Base-by-base conservation (phyloP, 2,888 invertebrate genomes). In the Drosophila melanocephala region DNA sequence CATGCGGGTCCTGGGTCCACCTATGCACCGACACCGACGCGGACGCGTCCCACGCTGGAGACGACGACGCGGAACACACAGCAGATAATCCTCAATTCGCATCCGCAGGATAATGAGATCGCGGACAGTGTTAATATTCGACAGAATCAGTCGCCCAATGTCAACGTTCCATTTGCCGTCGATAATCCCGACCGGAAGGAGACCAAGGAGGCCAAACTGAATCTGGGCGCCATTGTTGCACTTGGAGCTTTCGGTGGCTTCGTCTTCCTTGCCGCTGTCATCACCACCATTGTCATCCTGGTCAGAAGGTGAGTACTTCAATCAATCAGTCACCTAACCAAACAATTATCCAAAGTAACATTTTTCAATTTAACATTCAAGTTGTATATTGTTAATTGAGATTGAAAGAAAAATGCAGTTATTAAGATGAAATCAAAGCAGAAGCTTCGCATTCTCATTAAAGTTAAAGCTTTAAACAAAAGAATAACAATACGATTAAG, bases 221-320 rank as follows among this genome's bases (percentile, higher is more conserved):
- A 97, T 93, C 94, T 97, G 68, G 97, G 97, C 63, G 97, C 97
- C 9, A 97, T 98, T 79, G 97, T 98, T 69, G 97, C 98, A 0
- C 94, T 98, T 22, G 97, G 97, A 3, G 97, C 97, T 12, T 98
- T 98, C 92, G 98, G 97, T n/a, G 97, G 96, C 12, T 96, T 98
- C 86, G 97, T 98, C 10, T 97, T 98, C 93, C 94, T 98, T 58
- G 97, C 98, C 14, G 98, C 97, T 33, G 96, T 98, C 77, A 96
- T 98, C 81, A 97, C 98, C 3, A 97, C 98, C 7, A 96, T 98
- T 79, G 96, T 98, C 72, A 97, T 98, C 72, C 95, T 98, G 81
- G 96, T 98, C 62, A 95, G 97, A 94, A 97, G 98, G 98, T 98
- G 94, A 89, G 92, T 89, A 26, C 52, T 32, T 12, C 14, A 5